Evolutionary conservation across 2,797 vertebrate genomes (phyloP).

Genomic region (Phaenicophaeus curvirostris): DNA sequence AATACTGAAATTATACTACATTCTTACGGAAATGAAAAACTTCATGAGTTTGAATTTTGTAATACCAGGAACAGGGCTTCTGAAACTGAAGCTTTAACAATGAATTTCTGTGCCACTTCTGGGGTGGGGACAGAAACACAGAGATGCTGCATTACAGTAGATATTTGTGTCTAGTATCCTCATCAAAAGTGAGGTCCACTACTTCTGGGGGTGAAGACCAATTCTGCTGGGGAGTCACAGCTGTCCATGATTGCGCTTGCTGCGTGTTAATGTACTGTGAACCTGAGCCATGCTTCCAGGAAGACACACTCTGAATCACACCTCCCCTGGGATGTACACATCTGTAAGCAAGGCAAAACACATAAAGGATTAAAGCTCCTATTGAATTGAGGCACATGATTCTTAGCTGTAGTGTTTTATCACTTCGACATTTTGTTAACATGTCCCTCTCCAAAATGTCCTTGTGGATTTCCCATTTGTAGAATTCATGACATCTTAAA

Average conservation of each 20-base stretch:
- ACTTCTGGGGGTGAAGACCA: constrained; percentile 94
- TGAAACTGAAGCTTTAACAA: constrained; percentile 62
- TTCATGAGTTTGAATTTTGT: constrained; percentile 44
- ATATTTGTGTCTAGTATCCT: constrained; percentile 93
- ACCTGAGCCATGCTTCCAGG: constrained; percentile 88
- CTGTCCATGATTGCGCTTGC: constrained; percentile 89
- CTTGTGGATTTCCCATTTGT: background rate
- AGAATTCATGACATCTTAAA: background rate
- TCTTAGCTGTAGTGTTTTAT: background rate
- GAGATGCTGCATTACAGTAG: constrained; percentile 85
- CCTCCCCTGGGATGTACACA: constrained; percentile 91
- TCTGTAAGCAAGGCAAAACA: constrained; percentile 63
- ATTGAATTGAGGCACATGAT: rapidly evolving
- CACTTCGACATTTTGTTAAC: background rate
- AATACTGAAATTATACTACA: constrained; percentile 60
- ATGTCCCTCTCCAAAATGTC: background rate
- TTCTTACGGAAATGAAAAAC: constrained; percentile 53
- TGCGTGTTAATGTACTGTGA: constrained; percentile 82
- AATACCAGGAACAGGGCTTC: constrained; percentile 72
- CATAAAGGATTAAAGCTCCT: background rate
- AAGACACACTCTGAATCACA: constrained; percentile 94
- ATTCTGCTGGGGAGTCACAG: constrained; percentile 88
- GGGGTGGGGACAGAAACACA: constrained; percentile 54
- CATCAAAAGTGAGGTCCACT: constrained; percentile 96
- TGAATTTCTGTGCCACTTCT: constrained; percentile 70